These are phyloP conservation scores for Saccostrea glomerata DNA, from an alignment of 1,140 invertebrate species.

Conservation along the genomic window DNA sequence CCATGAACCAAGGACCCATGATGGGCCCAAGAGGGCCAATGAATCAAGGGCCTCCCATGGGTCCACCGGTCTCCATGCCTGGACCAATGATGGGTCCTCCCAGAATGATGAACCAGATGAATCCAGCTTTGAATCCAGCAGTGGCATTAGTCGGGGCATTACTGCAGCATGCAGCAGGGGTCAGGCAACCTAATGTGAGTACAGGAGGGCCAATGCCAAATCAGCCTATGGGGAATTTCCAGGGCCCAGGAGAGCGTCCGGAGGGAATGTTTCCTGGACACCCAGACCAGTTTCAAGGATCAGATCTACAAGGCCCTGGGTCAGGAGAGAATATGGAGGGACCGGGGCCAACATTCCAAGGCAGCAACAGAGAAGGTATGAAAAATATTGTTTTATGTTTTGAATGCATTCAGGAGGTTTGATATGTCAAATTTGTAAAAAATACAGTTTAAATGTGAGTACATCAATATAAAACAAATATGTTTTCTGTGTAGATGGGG, in stretches of 20 bases:
- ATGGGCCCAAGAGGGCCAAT: conserved; percentile 49
- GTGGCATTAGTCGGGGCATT: conserved; percentile 63
- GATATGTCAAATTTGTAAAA: too few relatives aligned
- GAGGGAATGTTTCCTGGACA: conserved; percentile 1
- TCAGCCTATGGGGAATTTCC: conserved; percentile 17
- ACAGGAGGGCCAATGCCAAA: conserved; percentile 38
- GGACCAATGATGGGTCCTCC: conserved; percentile 43
- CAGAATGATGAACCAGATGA: conserved; percentile 42
- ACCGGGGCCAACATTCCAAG: conserved; percentile 18
- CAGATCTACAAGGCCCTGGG: conserved; percentile 41
- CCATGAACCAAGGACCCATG: conserved; percentile 48
- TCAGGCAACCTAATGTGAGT: conserved; percentile 42
- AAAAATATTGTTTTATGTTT: not conserved
- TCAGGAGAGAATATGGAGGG: conserved; percentile 52
- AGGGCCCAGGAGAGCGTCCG: not conserved
- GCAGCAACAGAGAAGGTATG: conserved; percentile 30
- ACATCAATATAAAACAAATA: not conserved
- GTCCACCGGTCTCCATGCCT: conserved; percentile 30
- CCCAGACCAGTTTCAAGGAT: conserved; percentile 35
- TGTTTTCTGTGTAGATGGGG: not conserved
- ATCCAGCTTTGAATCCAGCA: conserved; percentile 57
- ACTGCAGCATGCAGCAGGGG: conserved; percentile 51
- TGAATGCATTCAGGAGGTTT: too few relatives aligned
- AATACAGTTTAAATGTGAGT: too few relatives aligned
- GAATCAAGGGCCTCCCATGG: conserved; percentile 32